These are phyloP conservation scores for Eumerus sabulonum DNA, from an alignment of 2,888 invertebrate genomes.

Conservation along the genomic window DNA sequence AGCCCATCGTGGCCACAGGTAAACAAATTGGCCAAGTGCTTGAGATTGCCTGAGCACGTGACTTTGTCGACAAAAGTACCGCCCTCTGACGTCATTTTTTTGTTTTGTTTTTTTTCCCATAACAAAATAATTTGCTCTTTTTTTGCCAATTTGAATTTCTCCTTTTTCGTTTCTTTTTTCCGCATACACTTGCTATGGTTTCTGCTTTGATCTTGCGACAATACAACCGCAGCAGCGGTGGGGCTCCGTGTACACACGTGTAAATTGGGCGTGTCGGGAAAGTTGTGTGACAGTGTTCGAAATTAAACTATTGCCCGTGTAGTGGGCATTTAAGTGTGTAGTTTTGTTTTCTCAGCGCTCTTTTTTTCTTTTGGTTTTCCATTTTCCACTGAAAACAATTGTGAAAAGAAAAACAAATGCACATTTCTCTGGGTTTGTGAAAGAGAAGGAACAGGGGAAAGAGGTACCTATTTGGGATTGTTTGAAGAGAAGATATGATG, in stretches of 20 bases:
- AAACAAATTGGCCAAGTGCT: slow-evolving; percentile 57
- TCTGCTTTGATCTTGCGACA: slow-evolving; percentile 66
- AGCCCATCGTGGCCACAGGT: slow-evolving; percentile 54
- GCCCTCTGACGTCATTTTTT: slow-evolving; percentile 67
- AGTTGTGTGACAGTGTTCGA: slow-evolving; percentile 50
- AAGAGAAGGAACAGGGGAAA: too few species aligned
- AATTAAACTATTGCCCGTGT: slow-evolving; percentile 43
- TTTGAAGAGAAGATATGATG: too few species aligned
- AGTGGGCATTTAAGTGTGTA: slow-evolving; percentile 53
- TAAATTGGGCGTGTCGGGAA: slow-evolving; percentile 62
- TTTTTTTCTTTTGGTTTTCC: slow-evolving; percentile 28
- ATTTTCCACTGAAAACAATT: slow-evolving; percentile 8
- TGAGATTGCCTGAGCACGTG: slow-evolving; percentile 58
- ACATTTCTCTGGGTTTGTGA: too few species aligned
- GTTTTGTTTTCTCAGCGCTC: slow-evolving; percentile 28
- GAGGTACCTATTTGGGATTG: too few species aligned
- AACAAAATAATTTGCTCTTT: slow-evolving; percentile 63
- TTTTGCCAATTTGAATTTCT: slow-evolving; percentile 53
- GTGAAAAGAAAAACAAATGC: too few species aligned
- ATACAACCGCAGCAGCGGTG: slow-evolving; percentile 54
- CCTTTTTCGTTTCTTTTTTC: slow-evolving; percentile 42
- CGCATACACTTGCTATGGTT: slow-evolving; percentile 65
- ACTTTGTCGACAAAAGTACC: slow-evolving; percentile 60
- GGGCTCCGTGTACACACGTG: slow-evolving; percentile 42
- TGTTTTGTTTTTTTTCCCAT: slow-evolving; percentile 11